A percentile compares a stretch with the other conserved stretches of the same genome.
Conservation (phyloP, 2,888 invertebrate genomes). For the Microplitis manilae region DNA sequence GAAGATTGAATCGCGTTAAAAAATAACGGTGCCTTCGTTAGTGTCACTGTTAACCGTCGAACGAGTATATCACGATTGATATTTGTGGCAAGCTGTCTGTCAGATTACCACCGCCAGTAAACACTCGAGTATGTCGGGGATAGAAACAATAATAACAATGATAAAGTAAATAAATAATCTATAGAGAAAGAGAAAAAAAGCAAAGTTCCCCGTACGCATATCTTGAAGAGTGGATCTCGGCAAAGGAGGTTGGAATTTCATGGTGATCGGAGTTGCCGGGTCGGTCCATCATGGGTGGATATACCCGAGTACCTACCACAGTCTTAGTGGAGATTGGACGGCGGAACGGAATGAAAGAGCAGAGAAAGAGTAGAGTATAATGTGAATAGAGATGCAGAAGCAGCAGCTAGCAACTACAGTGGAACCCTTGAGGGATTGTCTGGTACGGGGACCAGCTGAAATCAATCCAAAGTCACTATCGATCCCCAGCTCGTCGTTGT, state of each 20-base stretch:
- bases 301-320: slow-evolving; percentile 38
- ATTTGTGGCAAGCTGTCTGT: slow-evolving; percentile 43
- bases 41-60: slow-evolving; percentile 31
- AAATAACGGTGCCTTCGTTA: slow-evolving; percentile 38
- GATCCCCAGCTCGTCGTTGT: slow-evolving; percentile 37
- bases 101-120: slow-evolving; percentile 26
- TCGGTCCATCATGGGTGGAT: slow-evolving; percentile 27
- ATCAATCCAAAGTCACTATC: slow-evolving; percentile 54
- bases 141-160: background rate
- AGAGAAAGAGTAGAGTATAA: slow-evolving; percentile 8
- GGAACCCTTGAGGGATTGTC: slow-evolving; percentile 31
- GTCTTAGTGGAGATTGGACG: slow-evolving; percentile 31
- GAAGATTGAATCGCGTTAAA: slow-evolving; percentile 18
- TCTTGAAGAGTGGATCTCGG: slow-evolving; percentile 25
- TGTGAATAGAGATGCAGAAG: slow-evolving; percentile 3
- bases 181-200: background rate
- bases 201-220: slow-evolving; percentile 33
- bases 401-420: slow-evolving; percentile 20
- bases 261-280: slow-evolving; percentile 25
- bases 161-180: background rate
- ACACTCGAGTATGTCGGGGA: background rate
- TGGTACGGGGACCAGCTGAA: slow-evolving; percentile 42
- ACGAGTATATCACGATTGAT: slow-evolving; percentile 38
- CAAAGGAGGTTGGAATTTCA: slow-evolving; percentile 21
- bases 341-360: slow-evolving; percentile 24